Percentiles rank a stretch among this genome's conserved stretches.
Evolutionary conservation across 1,140 invertebrate species (phyloP).

Genomic region (Listronotus bonariensis): DNA sequence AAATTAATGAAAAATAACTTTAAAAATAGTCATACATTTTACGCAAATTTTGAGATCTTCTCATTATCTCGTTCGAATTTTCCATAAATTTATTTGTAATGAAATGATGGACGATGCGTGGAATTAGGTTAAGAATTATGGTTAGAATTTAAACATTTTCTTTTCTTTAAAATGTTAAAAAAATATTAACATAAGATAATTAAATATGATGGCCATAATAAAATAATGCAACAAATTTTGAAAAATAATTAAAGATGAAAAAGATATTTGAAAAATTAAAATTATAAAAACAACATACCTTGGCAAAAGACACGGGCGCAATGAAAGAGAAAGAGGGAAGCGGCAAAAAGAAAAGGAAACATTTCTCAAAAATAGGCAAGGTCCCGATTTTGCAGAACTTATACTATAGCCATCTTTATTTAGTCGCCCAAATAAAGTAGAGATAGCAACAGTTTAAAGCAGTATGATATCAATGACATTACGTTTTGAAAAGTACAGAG

Average conservation of each 20-base stretch:
- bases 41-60: background rate
- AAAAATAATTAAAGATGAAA: slow-evolving; percentile 13
- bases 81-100: no score
- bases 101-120: no score
- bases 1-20: slow-evolving; percentile 3
- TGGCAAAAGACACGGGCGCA: slow-evolving; percentile 31
- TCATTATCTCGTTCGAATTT: background rate
- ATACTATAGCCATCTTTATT: no score
- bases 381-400: no score
- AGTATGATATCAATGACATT: no score
- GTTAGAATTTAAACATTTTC: no score
- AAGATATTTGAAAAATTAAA: slow-evolving; percentile 14
- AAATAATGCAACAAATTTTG: slow-evolving; percentile 5
- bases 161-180: background rate
- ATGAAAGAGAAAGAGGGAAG: background rate
- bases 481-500: no score
- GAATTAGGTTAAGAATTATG: no score
- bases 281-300: slow-evolving; percentile 22
- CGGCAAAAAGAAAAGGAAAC: background rate
- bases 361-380: no score
- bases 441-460: no score
- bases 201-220: background rate
- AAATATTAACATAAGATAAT: slow-evolving; percentile 4
- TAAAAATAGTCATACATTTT: background rate
- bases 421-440: no score